Conservation (phyloP, 2,888 invertebrate species). For the Temnothorax unifasciatus region DNA sequence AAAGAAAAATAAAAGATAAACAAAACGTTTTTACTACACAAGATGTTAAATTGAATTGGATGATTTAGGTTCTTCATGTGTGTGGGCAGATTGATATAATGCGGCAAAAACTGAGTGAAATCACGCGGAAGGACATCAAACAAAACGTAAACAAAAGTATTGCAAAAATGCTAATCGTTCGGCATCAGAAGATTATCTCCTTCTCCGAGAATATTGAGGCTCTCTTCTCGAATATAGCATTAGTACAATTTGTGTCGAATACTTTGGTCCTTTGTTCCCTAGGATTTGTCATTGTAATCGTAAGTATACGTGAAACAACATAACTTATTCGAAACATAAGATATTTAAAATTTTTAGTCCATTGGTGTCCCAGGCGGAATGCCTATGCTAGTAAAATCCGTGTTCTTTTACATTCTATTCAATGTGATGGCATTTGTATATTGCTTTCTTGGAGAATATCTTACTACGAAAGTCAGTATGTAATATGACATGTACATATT, state of each 20-base stretch:
- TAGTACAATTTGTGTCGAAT: slow-evolving; percentile 59
- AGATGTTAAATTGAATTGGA: not conserved
- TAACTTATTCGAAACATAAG: not conserved
- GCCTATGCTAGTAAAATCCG: slow-evolving; percentile 19
- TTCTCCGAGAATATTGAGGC: slow-evolving; percentile 60
- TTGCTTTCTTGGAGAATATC: slow-evolving; percentile 37
- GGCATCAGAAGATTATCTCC: slow-evolving; percentile 60
- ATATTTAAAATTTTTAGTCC: slow-evolving; percentile 34
- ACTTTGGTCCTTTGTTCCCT: slow-evolving; percentile 56
- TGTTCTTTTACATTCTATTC: slow-evolving; percentile 35
- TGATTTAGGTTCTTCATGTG: slow-evolving; percentile 60
- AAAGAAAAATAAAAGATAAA: not conserved
- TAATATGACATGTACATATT: not conserved
- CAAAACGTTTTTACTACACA: not conserved
- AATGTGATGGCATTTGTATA: slow-evolving; percentile 14
- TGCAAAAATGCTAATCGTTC: slow-evolving; percentile 46
- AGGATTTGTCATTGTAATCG: slow-evolving; percentile 61
- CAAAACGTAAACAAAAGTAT: not conserved
- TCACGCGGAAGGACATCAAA: not conserved
- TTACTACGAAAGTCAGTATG: slow-evolving; percentile 34
- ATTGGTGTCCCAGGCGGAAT: slow-evolving; percentile 4
- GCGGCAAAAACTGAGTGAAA: slow-evolving; percentile 46
- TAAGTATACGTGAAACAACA: slow-evolving; percentile 51
- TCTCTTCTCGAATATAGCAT: slow-evolving; percentile 61
- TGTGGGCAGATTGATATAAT: slow-evolving; percentile 64